Conservation (phyloP, 2,113 vertebrate genomes). For the Hucho hucho region DNA sequence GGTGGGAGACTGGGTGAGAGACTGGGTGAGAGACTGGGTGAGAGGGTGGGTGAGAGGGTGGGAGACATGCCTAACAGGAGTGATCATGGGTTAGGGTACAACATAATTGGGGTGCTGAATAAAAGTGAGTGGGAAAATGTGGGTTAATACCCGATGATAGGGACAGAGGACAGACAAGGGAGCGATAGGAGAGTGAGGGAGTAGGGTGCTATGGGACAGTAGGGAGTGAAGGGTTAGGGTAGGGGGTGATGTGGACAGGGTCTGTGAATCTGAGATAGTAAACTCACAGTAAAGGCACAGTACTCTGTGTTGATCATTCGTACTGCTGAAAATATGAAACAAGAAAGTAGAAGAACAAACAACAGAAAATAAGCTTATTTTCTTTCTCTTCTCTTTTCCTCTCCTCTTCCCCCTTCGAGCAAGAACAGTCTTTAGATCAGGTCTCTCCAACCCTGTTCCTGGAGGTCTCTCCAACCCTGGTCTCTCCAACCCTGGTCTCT, state of each 20-base stretch:
- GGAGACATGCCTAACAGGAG: no score
- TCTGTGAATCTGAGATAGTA: constrained; percentile 58
- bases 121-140: not conserved
- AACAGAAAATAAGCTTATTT: constrained; percentile 30
- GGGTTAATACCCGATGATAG: not conserved
- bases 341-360: constrained; percentile 25
- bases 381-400: not conserved
- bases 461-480: no score
- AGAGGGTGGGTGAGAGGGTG: no score
- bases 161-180: not conserved
- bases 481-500: no score
- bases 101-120: not conserved
- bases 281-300: constrained; percentile 77
- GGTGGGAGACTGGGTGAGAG: not conserved
- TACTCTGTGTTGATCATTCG: constrained; percentile 68
- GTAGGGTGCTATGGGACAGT: not conserved
- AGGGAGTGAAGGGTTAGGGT: no score
- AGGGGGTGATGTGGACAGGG: constrained; percentile 20
- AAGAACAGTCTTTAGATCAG: constrained; percentile 49
- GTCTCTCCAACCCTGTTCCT: no score
- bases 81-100: no score
- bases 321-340: constrained; percentile 50
- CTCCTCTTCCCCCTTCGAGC: constrained; percentile 2
- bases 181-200: not conserved
- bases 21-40: not conserved